Conservation (phyloP, 2,113 vertebrate genomes). For the Ophiodon elongatus region DNA sequence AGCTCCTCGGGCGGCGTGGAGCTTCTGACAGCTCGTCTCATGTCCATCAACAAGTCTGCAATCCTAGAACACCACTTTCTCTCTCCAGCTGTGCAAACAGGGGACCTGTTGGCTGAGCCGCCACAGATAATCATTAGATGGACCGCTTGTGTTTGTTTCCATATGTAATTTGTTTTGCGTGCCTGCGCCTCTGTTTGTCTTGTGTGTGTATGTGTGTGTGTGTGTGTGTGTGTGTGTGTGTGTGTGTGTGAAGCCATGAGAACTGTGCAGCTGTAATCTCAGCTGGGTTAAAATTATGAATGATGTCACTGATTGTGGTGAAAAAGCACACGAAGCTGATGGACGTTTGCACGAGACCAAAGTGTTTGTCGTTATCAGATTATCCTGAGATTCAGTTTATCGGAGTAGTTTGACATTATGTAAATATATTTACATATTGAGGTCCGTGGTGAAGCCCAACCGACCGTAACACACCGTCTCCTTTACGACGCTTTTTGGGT, state of each 20-base stretch:
- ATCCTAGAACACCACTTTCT: slow-evolving; percentile 34
- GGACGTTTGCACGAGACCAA: slow-evolving; percentile 38
- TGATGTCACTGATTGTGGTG: slow-evolving; percentile 9
- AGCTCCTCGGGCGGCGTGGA: not conserved
- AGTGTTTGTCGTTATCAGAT: slow-evolving; percentile 8
- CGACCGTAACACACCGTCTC: no score
- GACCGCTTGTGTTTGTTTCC: not conserved
- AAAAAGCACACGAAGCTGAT: not conserved
- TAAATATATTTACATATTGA: no score
- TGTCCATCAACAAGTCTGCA: not conserved
- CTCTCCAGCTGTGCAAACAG: slow-evolving; percentile 71
- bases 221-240: not conserved
- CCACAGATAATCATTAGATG: slow-evolving; percentile 11
- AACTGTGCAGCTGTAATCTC: slow-evolving; percentile 29
- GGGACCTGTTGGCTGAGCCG: not conserved
- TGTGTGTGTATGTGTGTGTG: no score
- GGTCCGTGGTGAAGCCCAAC: no score
- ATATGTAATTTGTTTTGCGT: slow-evolving; percentile 17
- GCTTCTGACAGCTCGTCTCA: slow-evolving; percentile 19
- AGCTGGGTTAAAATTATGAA: slow-evolving; percentile 20
- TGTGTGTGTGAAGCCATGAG: not conserved
- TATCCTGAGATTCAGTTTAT: no score
- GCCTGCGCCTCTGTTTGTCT: slow-evolving; percentile 38
- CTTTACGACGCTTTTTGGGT: no score
- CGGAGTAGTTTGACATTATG: no score